Conservation (phyloP, 2,113 vertebrate genomes). For the Varanus komodoensis region DNA sequence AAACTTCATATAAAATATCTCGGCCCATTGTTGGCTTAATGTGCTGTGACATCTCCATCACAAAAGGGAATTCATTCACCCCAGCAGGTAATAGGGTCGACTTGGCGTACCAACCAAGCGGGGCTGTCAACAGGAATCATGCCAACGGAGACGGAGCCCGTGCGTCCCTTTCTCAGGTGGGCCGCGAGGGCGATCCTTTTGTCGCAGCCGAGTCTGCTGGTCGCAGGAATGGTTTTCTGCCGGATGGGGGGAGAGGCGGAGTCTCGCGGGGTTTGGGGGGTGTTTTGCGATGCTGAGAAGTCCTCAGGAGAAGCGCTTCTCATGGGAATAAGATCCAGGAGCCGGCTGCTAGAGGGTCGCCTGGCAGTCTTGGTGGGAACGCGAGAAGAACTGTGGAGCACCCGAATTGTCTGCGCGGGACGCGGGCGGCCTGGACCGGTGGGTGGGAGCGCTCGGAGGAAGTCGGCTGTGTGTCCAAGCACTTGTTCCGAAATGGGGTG, state of each 20-base stretch:
- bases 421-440: no score
- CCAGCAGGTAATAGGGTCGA: conserved; percentile 94
- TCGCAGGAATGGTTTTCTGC: conserved; percentile 67
- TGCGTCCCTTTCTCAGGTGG: conserved; percentile 86
- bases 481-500: neutral
- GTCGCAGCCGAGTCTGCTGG: conserved; percentile 66
- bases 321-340: neutral
- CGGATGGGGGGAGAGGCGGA: neutral
- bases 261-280: neutral
- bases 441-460: no score
- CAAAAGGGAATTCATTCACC: conserved; percentile 96
- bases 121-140: conserved; percentile 78
- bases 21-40: conserved; percentile 92
- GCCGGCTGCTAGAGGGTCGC: neutral
- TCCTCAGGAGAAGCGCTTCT: neutral
- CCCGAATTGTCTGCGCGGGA: neutral
- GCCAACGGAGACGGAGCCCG: conserved; percentile 72
- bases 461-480: neutral
- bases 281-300: neutral
- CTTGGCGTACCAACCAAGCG: conserved; percentile 86
- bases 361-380: neutral
- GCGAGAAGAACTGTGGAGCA: neutral
- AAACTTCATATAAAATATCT: conserved; percentile 99
- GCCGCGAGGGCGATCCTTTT: conserved; percentile 72
- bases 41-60: conserved; percentile 92